These are phyloP conservation scores for Oreochromis tanganicae DNA, from an alignment of 2,113 vertebrate species.

Conservation along the genomic window DNA sequence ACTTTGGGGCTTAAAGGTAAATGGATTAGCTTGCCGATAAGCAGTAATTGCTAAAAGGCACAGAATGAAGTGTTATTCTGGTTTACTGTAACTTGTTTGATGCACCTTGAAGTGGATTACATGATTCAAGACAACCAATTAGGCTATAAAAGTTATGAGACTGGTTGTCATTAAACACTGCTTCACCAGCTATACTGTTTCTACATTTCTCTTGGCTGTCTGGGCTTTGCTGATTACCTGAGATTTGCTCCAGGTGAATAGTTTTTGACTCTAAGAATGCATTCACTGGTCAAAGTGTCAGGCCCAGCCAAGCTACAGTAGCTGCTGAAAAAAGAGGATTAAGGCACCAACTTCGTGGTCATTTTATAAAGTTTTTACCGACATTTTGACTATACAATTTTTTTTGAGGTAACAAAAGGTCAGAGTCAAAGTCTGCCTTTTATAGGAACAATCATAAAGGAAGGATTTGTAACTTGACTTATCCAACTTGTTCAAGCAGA, in stretches of 20 bases:
- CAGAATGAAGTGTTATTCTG: background rate
- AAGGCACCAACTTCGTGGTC: background rate
- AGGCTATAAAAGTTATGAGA: background rate
- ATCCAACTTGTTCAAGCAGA: constrained; percentile 1
- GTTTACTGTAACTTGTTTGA: background rate
- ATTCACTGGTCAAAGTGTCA: background rate
- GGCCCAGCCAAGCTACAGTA: background rate
- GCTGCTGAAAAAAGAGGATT: background rate
- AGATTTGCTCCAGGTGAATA: background rate
- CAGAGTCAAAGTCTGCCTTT: background rate
- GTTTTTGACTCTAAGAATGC: background rate
- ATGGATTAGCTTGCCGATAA: background rate
- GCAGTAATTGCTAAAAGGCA: background rate
- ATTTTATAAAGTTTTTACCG: background rate
- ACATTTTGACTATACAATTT: background rate
- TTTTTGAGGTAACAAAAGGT: background rate
- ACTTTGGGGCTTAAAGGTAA: background rate
- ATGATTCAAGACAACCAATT: background rate
- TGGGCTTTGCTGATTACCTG: background rate
- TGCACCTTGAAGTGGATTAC: background rate
- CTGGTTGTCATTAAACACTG: background rate
- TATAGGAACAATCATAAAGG: background rate
- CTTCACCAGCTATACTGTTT: background rate
- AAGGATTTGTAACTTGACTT: constrained; percentile 5
- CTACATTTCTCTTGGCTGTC: background rate